Evolutionary conservation across 2,888 invertebrate genomes (phyloP).

Genomic region (Pammene aurita): DNA sequence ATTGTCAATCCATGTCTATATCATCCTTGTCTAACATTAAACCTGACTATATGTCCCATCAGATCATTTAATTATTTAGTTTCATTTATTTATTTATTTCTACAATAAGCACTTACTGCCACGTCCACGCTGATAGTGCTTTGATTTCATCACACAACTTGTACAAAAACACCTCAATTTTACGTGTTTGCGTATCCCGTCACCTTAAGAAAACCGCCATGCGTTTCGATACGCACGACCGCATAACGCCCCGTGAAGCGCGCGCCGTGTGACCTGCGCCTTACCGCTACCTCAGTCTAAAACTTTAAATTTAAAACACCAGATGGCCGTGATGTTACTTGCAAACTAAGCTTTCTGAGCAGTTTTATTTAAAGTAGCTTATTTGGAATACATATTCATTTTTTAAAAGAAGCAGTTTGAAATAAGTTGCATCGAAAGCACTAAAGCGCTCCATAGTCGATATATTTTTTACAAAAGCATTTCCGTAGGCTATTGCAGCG

Average conservation of each 20-base stretch:
- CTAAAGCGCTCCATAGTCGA: neutral
- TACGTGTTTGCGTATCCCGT: no score
- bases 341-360: slow-evolving; percentile 28
- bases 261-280: neutral
- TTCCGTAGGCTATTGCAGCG: slow-evolving; percentile 26
- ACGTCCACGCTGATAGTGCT: no score
- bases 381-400: slow-evolving; percentile 10
- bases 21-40: no score
- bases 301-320: slow-evolving; percentile 41
- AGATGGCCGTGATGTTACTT: slow-evolving; percentile 37
- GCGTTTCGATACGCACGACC: neutral
- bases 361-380: slow-evolving; percentile 12
- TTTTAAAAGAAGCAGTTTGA: neutral
- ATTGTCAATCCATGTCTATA: no score
- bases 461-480: slow-evolving; percentile 16
- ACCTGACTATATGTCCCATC: no score
- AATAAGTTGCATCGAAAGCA: neutral
- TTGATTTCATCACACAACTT: no score
- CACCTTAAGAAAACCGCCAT: no score
- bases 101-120: no score
- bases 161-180: no score
- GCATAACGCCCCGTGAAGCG: neutral
- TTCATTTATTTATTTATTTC: no score
- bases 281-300: slow-evolving; percentile 10
- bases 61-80: no score